Evolutionary conservation across 1,140 invertebrate species (phyloP), one percentile per base, ranked within the genome.

Genomic region (Camponotus pennsylvanicus): DNA sequence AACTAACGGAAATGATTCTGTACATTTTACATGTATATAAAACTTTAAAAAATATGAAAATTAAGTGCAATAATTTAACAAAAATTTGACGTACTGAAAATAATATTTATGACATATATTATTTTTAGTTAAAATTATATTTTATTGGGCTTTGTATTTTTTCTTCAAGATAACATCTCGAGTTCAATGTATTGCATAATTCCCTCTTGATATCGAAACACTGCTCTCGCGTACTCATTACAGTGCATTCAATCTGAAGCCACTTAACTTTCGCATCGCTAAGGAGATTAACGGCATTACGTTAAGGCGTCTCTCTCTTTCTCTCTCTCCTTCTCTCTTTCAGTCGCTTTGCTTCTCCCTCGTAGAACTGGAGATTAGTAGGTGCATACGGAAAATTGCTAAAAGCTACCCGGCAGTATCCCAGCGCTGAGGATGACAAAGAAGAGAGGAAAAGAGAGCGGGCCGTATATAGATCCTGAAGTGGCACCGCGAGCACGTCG

Each of bases 401-500:
- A 66, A 89, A 89, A 89, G 88, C 88, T 86, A 75, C 63, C 77
- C 86, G 77, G 80, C 49, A 37, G 37, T 82, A 70, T 59, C 67
- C 45, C 80, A 45, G 87, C 55, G 34, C 80, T 57, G 57, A 71
- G 66, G 40, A 70, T 64, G 88, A 89, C 84, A 82, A 89, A 89
- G 87, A 75, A 83, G 79, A 49, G 64, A 75, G 75, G 49, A 77
- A 82, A 75, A 66, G 70, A 69, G 66, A 34, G 34, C 27, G 45
- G 13, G 37, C 34, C 77, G 69, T 77, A 86, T 86, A 88, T 84
- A 89, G 85, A 91, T 89, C 87, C 88, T 57, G 88, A 88, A 91
- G 92, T 89, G 88, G 88, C 78, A 92, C 92, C 92, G 92, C 92
- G 92, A 93, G 92, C 92, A 87, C 89, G 76, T 91, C 89, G 89